Conservation (phyloP, 2,797 vertebrate species). For the Delichon dasypus region DNA sequence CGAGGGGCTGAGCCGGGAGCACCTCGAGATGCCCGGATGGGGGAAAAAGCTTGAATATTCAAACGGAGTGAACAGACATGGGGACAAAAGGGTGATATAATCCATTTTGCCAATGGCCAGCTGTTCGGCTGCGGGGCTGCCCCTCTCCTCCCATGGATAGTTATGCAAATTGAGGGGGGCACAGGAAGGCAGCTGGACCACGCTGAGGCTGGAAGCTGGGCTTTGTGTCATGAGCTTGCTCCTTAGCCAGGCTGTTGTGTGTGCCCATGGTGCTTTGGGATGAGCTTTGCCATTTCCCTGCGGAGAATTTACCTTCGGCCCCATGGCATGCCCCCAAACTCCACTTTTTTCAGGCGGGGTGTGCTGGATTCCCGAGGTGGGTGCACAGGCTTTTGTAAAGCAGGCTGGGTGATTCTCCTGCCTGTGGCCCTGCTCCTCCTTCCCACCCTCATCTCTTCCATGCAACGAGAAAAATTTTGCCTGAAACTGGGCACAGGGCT, state of each 20-base stretch:
- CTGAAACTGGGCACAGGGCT: accelerated
- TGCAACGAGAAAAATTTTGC: background rate
- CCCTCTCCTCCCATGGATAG: background rate
- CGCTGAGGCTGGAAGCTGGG: background rate
- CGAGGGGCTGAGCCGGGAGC: background rate
- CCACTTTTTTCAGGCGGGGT: background rate
- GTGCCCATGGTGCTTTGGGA: accelerated
- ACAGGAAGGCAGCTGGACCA: constrained; percentile 7
- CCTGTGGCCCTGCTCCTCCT: background rate
- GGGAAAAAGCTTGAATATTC: background rate
- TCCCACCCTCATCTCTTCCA: background rate
- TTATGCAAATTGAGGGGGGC: background rate
- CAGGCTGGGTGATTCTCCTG: too few species aligned
- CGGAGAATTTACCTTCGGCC: background rate
- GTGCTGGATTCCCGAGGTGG: background rate
- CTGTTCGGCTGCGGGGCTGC: background rate
- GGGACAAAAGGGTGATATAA: constrained; percentile 27
- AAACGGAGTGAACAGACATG: background rate
- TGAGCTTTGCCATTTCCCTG: background rate
- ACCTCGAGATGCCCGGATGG: accelerated
- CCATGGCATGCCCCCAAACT: background rate
- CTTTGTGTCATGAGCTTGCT: background rate
- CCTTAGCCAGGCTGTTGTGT: accelerated
- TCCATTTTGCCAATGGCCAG: constrained; percentile 18
- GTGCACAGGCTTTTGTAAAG: background rate